Evolutionary conservation across 1,140 invertebrate species (phyloP), one percentile per base, ranked within the genome.

Genomic region (Neodiprion virginianus): DNA sequence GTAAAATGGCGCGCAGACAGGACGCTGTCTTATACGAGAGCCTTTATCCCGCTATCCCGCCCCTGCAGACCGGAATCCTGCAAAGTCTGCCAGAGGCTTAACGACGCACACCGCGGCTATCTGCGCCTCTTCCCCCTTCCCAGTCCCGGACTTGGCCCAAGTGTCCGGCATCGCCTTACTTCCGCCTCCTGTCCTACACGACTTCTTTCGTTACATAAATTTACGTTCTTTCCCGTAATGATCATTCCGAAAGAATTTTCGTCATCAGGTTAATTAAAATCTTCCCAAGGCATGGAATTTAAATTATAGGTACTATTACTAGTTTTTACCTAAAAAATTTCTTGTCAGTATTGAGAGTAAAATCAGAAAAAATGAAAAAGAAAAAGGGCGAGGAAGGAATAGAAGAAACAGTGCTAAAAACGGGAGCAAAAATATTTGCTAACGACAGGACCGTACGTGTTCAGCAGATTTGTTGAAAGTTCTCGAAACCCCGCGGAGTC

Each of bases 1-100:
- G 21, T 47, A 69, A 69, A 69, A 69, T 69, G 67, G 67, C 67
- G 67, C 67, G 67, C 67, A 69, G 67, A 69, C 67, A 69, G 67
- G 67, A 69, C 67, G 67, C 67, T 69, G 67, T 69, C 67, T 69
- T 69, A 69, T 69, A 69, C 67, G 67, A 69, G 14, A 23, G 67
- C 67, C 67, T 69, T 69, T 69, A 69, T 69, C 67, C 67, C 8
- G 53, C 53, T 61, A 61, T 61, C 53, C 53, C n/a, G n/a, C 53
- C 53, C 11, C 11, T 69, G 67, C 67, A 69, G 67, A 69, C 67
- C 10, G 67, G 21, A 47, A 69, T 69, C 67, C 67, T 69, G 67
- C 5, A 69, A 69, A 69, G 67, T 69, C 67, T 21, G 67, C 67
- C 53, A 47, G 21, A 21, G 67, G 67, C 67, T 69, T 69, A 69